Percentiles rank a stretch among this genome's conserved stretches.
Conservation (phyloP, 2,888 invertebrate genomes). For the Pseudeuparius sepicola region DNA sequence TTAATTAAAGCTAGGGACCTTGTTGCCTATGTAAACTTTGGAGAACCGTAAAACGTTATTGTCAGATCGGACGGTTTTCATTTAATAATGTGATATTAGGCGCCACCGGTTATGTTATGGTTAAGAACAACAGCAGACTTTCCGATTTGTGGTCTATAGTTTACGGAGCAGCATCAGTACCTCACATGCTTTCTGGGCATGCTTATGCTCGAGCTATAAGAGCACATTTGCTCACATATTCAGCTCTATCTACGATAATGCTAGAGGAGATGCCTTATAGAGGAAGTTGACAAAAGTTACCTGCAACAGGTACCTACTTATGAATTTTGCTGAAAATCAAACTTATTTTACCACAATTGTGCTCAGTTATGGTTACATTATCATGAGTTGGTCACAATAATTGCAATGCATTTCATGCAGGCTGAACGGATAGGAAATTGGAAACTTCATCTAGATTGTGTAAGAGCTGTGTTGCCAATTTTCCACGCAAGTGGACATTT, state of each 20-base stretch:
- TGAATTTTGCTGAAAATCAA: no score
- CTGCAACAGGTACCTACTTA: no score
- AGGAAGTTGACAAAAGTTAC: constrained; percentile 6
- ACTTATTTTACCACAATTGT: no score
- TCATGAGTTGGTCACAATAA: constrained; percentile 7
- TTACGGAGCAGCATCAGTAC: constrained; percentile 11
- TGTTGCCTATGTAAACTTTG: no score
- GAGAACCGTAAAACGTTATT: no score
- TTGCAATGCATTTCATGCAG: constrained; percentile 10
- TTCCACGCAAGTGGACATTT: constrained; percentile 10
- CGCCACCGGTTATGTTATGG: constrained; percentile 9
- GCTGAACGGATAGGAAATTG: constrained; percentile 11
- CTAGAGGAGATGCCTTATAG: constrained; percentile 6
- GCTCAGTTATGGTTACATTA: no score
- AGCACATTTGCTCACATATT: constrained; percentile 7
- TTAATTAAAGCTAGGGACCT: no score
- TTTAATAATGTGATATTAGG: no score
- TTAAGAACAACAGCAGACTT: constrained; percentile 10
- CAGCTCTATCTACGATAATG: constrained; percentile 7
- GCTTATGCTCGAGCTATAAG: constrained; percentile 7
- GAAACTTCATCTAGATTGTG: constrained; percentile 9
- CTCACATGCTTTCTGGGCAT: constrained; percentile 8
- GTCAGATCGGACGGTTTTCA: no score
- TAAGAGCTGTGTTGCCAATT: constrained; percentile 10
- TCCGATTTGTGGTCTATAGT: constrained; percentile 9